Evolutionary conservation across 2,888 invertebrate species (phyloP).

Genomic region (Deilephila elpenor): DNA sequence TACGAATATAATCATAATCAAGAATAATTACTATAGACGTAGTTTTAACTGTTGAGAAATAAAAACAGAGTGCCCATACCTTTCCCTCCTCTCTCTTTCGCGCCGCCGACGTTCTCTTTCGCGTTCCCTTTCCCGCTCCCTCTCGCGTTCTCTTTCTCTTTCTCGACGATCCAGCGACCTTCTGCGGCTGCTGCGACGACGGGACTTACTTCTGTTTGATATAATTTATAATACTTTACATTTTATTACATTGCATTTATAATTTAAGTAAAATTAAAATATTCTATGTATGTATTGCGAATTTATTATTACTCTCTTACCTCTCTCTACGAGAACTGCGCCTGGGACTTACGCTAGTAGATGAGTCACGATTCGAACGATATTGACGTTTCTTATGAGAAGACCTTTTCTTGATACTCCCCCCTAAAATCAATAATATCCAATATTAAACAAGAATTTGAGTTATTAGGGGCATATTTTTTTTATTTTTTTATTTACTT

Average conservation of each 20-base stretch:
- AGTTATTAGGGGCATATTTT: no score
- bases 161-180: conserved; percentile 78
- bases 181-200: conserved; percentile 75
- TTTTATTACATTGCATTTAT: background rate
- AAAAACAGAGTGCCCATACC: conserved; percentile 49
- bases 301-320: conserved; percentile 48
- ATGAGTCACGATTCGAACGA: conserved; percentile 93
- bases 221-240: background rate
- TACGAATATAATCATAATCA: background rate
- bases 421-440: conserved; percentile 53
- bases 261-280: conserved; percentile 20
- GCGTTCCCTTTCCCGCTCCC: conserved; percentile 63
- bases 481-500: no score
- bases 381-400: conserved; percentile 95
- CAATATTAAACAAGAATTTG: no score
- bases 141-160: conserved; percentile 67
- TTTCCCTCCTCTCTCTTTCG: conserved; percentile 72
- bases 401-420: conserved; percentile 89
- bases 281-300: background rate
- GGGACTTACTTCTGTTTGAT: conserved; percentile 69
- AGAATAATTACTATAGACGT: no score
- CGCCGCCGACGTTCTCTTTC: conserved; percentile 66
- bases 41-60: background rate
- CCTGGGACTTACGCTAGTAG: conserved; percentile 84
- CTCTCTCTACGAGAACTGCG: conserved; percentile 84